Evolutionary conservation across 2,888 invertebrate genomes (phyloP).

Genomic region (Amphimallon solstitiale): DNA sequence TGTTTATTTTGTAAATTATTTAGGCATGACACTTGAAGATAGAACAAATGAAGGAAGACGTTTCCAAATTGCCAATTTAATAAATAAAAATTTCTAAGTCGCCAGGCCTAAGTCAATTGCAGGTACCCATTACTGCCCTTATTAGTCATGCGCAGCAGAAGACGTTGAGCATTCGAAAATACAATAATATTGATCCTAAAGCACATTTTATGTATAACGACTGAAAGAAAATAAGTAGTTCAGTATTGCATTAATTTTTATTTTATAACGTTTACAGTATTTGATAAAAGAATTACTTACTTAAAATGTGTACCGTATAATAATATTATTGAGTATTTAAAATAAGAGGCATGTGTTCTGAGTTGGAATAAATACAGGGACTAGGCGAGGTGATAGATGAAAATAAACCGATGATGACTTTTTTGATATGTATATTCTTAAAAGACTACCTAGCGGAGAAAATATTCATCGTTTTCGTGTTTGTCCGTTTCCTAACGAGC

Average conservation of each 20-base stretch:
- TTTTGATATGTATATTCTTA: slow-evolving; percentile 38
- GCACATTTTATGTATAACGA: not conserved
- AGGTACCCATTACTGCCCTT: too few species aligned
- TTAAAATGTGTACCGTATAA: slow-evolving; percentile 42
- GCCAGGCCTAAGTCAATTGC: too few species aligned
- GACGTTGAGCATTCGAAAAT: too few species aligned
- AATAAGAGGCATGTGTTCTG: slow-evolving; percentile 44
- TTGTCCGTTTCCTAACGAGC: slow-evolving; percentile 76
- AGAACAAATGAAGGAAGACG: too few species aligned
- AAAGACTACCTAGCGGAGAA: slow-evolving; percentile 65
- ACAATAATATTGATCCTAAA: not conserved
- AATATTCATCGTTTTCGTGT: slow-evolving; percentile 79
- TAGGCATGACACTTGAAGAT: too few species aligned
- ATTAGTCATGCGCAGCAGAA: too few species aligned
- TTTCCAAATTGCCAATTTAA: too few species aligned
- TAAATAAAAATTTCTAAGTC: too few species aligned
- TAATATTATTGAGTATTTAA: slow-evolving; percentile 43
- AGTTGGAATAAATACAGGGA: slow-evolving; percentile 51
- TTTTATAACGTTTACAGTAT: slow-evolving; percentile 38
- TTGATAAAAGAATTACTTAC: slow-evolving; percentile 40
- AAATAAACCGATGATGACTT: slow-evolving; percentile 39
- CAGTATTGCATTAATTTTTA: slow-evolving; percentile 31
- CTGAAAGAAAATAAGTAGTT: slow-evolving; percentile 13
- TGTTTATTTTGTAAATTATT: too few species aligned
- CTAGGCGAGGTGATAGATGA: slow-evolving; percentile 52